Evolutionary conservation across 2,113 vertebrate genomes (phyloP), one percentile per base, ranked within the genome.

Genomic region (Chinchilla lanigera): DNA sequence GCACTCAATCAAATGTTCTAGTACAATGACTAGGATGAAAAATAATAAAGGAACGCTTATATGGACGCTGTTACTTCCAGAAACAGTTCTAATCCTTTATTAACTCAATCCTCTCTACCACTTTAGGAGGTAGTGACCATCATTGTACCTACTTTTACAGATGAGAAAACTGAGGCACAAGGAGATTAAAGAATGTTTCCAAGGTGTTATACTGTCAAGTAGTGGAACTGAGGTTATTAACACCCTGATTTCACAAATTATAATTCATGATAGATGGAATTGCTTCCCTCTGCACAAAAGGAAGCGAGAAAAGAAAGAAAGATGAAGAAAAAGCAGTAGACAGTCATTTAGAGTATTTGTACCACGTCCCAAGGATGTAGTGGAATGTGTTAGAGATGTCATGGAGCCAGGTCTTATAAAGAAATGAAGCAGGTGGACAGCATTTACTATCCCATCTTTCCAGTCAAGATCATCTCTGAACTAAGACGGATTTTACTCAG

Each of bases 21-120:
- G 50, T 35, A 83, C 33, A 82, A 60, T 92, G 83, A 80, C 83
- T 86, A 24, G 41, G 22, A 93, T 86, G 19, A 71, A 96, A 80
- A 91, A 85, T 58, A 86, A 86, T 90, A 71, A 94, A 6, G 12
- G 77, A 47, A 73, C 9, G 83, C 14, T 86, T 90, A 38, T 5
- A 58, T 54, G 19, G 50, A 61, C 10, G 26, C 17, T 77, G 13
- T 11, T 69, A 78, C 19, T 93, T 91, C 9, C 33, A 95, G 60
- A 90, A 86, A 78, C 0, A 44, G 22, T 71, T 61, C 19, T 5
- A 20, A 28, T 92, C 52, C 26, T 78, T 90, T 92, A 92, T 88
- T 47, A 81, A 75, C 16, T 94, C 56, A 88, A 47, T 92, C 38
- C 60, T 96, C 35, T 14, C 90, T 92, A 81, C 12, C 17, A 44